Base-by-base conservation (phyloP, 92 coral and sea anemone species). In the Porites cylindrica region DNA sequence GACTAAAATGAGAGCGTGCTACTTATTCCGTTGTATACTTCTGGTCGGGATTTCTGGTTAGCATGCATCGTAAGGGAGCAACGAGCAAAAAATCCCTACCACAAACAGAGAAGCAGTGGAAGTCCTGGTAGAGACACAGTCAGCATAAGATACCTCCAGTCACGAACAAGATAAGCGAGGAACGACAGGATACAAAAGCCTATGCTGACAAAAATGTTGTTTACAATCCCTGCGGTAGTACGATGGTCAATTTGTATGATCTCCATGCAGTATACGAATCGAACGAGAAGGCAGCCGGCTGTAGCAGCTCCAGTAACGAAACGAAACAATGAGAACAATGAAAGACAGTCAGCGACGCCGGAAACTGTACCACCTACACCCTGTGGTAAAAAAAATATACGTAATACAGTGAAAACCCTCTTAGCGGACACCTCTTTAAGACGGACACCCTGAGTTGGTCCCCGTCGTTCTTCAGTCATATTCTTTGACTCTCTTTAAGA, bases 211-310 rank as follows among this genome's bases (percentile, higher is more conserved):
- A 90, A 92, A 71, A 94, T 94, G 76, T 94, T 94, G 81, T 85
- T 68, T 16, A 94, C 86, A 62, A 94, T 87, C 20, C 98, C 98
- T 24, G 93, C 98, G 2, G 93, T 95, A 20, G 98, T 92, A 10
- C 98, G 89, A 83, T 94, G 67, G 11, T 84, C 84, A 61, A 92
- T 94, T 71, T 84, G 86, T 8, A 92, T 86, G 77, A 94, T 84
- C 78, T 94, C 98, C 92, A 94, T 76, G 74, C 98, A 94, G 87
- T 92, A 94, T 61, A 94, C 98, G 64, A 89, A 94, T 10, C 96
- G 96, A 14, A 86, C 82, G 43, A 94, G 88, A 78, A 94, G 88
- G 51, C 94, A 88, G 10, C 98, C 98, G 17, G 94, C 98, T 21
- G 90, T 81, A 20, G 92, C 98, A n/a, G 86, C 92, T 7, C 98